Evolutionary conservation across 1,140 invertebrate genomes (phyloP).

Genomic region (Samia ricini): DNA sequence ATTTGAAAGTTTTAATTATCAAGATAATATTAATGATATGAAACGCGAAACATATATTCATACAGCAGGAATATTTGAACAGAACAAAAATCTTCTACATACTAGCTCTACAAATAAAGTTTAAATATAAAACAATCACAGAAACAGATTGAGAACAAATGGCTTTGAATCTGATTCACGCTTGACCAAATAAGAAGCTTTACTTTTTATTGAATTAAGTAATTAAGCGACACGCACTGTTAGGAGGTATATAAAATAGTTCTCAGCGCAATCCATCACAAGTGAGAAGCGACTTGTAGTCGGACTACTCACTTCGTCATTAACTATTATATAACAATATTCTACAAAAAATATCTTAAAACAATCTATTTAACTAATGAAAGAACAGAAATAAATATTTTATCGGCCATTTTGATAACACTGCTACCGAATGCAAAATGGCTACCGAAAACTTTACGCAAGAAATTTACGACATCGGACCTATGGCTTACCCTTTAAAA

Average conservation of each 20-base stretch:
- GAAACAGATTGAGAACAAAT: slow-evolving; percentile 54
- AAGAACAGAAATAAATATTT: slow-evolving; percentile 19
- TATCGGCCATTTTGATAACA: slow-evolving; percentile 47
- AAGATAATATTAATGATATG: no score
- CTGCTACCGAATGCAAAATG: slow-evolving; percentile 56
- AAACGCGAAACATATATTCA: no score
- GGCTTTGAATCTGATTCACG: slow-evolving; percentile 47
- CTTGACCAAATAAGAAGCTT: slow-evolving; percentile 69
- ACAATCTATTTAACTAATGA: slow-evolving; percentile 19
- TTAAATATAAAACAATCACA: background rate
- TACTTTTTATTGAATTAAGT: slow-evolving; percentile 75
- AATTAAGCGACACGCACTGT: slow-evolving; percentile 70
- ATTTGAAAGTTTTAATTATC: no score
- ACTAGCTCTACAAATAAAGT: background rate
- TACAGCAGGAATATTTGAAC: no score
- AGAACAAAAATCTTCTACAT: background rate
- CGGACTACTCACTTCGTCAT: slow-evolving; percentile 75
- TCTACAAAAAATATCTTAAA: slow-evolving; percentile 10
- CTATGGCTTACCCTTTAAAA: slow-evolving; percentile 62
- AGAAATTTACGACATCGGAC: slow-evolving; percentile 40
- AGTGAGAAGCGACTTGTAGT: slow-evolving; percentile 73
- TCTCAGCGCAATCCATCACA: slow-evolving; percentile 35
- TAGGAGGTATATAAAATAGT: slow-evolving; percentile 60
- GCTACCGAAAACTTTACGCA: slow-evolving; percentile 55
- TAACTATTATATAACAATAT: slow-evolving; percentile 28